Evolutionary conservation across 2,113 vertebrate species (phyloP).

Genomic region (Euleptes europaea): DNA sequence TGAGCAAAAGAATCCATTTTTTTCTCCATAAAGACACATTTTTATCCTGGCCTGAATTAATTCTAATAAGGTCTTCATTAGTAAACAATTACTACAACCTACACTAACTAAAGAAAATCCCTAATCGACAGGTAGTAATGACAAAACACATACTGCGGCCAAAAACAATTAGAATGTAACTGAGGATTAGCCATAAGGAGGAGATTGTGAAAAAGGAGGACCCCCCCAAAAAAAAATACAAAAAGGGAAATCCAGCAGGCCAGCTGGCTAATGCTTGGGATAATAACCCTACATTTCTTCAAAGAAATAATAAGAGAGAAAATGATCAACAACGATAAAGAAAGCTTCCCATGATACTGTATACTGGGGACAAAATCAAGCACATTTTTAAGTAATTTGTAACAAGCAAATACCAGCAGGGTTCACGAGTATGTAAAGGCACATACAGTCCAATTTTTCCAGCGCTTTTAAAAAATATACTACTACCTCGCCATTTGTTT

Average conservation of each 20-base stretch:
- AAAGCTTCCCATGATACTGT: conserved; percentile 65
- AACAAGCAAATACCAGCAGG: conserved; percentile 62
- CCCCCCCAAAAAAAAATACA: conserved; percentile 5
- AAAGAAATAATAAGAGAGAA: conserved; percentile 75
- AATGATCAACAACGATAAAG: conserved; percentile 67
- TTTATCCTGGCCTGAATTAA: conserved; percentile 60
- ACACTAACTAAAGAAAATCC: conserved; percentile 79
- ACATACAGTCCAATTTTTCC: conserved; percentile 2
- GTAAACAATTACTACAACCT: conserved; percentile 74
- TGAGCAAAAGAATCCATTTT: conserved; percentile 49
- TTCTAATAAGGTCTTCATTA: conserved; percentile 77
- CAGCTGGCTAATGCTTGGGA: conserved; percentile 73
- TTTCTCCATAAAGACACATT: conserved; percentile 14
- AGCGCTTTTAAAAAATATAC: conserved; percentile 34
- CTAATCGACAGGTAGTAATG: conserved; percentile 82
- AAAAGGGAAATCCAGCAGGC: conserved; percentile 74
- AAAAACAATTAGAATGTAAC: conserved; percentile 71
- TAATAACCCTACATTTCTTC: conserved; percentile 75
- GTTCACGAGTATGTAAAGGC: conserved; percentile 49
- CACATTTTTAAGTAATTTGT: conserved; percentile 62
- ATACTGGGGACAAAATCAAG: conserved; percentile 60
- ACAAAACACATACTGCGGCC: conserved; percentile 64
- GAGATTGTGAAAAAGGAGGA: conserved; percentile 74
- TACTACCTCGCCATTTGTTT: conserved; percentile 13
- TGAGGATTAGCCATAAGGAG: conserved; percentile 74